phyloP scores from a whole-genome alignment of 2,888 invertebrate genomes.

The Unio pictorum region DNA sequence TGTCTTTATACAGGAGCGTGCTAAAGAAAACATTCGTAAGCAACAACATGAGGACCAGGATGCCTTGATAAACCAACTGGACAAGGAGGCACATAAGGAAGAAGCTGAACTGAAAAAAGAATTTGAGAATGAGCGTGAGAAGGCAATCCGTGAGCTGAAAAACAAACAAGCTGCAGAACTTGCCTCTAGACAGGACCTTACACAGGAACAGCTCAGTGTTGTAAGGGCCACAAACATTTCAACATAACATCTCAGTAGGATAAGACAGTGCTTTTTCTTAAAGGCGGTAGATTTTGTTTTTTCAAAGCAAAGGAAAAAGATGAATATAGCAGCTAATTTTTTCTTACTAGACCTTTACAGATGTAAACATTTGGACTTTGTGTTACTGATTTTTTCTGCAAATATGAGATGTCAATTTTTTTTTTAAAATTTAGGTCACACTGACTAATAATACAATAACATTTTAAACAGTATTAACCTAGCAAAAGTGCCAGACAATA shows the following conservation, averaged over 20 bases:
- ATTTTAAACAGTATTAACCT: no score
- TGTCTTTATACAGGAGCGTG: conserved; percentile 49
- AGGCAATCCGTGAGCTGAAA: conserved; percentile 58
- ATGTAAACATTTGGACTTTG: no score
- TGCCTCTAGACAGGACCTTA: conserved; percentile 61
- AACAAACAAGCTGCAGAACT: conserved; percentile 65
- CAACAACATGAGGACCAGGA: conserved; percentile 60
- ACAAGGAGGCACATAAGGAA: conserved; percentile 47
- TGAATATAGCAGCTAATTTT: no score
- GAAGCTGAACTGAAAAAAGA: conserved; percentile 49
- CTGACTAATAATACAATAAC: no score
- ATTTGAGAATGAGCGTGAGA: conserved; percentile 53
- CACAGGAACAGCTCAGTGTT: conserved; percentile 54
- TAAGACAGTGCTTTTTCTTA: background rate
- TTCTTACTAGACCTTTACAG: no score
- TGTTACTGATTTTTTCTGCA: no score
- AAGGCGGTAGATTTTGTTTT: background rate
- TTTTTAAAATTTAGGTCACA: no score
- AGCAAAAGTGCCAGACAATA: no score
- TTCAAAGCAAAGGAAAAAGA: no score
- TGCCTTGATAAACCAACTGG: conserved; percentile 44
- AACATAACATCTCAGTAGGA: no score
- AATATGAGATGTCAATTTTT: no score
- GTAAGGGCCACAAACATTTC: conserved; percentile 18
- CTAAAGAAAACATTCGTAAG: conserved; percentile 53